These are phyloP conservation scores for Pseudomyrmex dendroicus DNA, from an alignment of 1,140 invertebrate genomes.

Conservation along the genomic window DNA sequence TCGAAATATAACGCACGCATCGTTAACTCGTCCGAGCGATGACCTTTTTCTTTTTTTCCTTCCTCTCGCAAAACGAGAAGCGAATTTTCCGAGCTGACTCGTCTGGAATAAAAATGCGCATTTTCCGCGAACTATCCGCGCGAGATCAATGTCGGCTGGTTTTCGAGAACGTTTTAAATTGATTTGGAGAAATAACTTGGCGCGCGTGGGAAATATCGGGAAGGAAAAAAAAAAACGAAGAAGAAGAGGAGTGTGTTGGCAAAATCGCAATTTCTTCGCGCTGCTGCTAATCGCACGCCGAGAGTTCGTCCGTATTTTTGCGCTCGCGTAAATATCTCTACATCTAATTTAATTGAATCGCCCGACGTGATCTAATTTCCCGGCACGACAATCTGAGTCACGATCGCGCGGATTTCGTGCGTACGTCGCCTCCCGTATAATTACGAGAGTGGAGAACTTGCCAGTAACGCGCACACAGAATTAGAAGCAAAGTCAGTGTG, in stretches of 20 bases:
- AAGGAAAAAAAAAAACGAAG: not conserved
- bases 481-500: not conserved
- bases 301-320: not conserved
- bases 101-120: not conserved
- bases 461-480: not conserved
- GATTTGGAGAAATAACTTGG: slow-evolving; percentile 27
- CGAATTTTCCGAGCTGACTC: too few relatives aligned
- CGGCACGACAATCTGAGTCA: slow-evolving; percentile 39
- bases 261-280: not conserved
- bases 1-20: too few relatives aligned
- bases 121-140: slow-evolving; percentile 17
- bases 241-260: not conserved
- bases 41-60: too few relatives aligned
- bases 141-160: slow-evolving; percentile 19
- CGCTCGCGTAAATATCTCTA: not conserved
- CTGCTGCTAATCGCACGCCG: not conserved
- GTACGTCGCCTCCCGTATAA: slow-evolving; percentile 26
- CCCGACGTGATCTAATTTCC: slow-evolving; percentile 44
- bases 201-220: not conserved
- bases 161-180: slow-evolving; percentile 50
- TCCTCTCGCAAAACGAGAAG: too few relatives aligned
- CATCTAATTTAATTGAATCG: slow-evolving; percentile 15
- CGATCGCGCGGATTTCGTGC: slow-evolving; percentile 14
- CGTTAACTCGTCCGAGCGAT: not conserved
- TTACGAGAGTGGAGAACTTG: slow-evolving; percentile 21